Percentiles rank a stretch among this genome's conserved stretches.
Conservation (phyloP, 2,113 vertebrate genomes). For the Chaetodon trifascialis region DNA sequence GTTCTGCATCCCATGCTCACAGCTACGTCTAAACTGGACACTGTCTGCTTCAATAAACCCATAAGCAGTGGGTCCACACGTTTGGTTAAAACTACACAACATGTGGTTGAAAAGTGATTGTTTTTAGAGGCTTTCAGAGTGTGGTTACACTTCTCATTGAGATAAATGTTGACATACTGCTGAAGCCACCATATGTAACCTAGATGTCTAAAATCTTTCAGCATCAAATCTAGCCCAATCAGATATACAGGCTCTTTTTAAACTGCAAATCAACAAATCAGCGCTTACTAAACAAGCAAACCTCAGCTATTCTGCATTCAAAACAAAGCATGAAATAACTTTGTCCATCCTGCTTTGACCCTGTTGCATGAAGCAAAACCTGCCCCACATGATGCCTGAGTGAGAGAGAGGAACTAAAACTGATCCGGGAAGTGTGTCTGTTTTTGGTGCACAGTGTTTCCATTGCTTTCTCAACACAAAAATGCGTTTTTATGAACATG, state of each 20-base stretch:
- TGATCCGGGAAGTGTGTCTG: constrained; percentile 43
- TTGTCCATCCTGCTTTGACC: background rate
- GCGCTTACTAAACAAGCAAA: background rate
- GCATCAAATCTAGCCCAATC: background rate
- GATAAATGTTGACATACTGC: background rate
- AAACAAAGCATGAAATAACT: background rate
- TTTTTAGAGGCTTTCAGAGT: background rate
- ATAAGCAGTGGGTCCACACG: background rate
- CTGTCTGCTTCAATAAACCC: background rate
- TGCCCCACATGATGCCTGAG: constrained; percentile 36
- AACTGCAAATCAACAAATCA: background rate
- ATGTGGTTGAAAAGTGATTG: background rate
- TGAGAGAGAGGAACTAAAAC: constrained; percentile 68
- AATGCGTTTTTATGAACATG: background rate
- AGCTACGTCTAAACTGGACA: background rate
- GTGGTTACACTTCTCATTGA: background rate
- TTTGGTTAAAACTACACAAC: background rate
- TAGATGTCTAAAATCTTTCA: background rate
- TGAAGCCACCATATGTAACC: background rate
- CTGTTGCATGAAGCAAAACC: constrained; percentile 16
- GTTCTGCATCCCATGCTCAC: background rate
- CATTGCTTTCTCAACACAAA: background rate
- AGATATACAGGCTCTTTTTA: background rate
- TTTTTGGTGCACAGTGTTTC: constrained; percentile 19
- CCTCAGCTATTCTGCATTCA: background rate